phyloP scores from a whole-genome alignment of 2,797 vertebrate genomes.

The Lagorchestes hirsutus region DNA sequence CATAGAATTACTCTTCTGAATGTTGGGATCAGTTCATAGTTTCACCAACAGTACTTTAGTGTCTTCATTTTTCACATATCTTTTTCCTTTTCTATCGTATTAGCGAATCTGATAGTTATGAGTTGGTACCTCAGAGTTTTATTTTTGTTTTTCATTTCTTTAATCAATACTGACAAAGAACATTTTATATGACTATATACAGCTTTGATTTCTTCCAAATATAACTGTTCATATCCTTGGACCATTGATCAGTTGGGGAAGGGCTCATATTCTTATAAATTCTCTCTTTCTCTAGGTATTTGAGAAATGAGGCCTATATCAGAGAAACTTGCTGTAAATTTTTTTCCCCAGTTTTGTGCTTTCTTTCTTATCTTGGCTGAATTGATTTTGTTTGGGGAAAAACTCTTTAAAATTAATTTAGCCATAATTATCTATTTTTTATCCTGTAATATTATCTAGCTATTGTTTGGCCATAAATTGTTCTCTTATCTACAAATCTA shows the following conservation, averaged over 20 bases:
- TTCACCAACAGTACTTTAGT: background rate
- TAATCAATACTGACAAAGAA: background rate
- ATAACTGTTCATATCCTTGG: background rate
- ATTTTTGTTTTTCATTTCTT: background rate
- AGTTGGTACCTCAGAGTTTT: background rate
- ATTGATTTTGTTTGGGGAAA: background rate
- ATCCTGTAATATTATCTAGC: background rate
- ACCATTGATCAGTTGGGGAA: background rate
- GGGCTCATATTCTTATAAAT: background rate
- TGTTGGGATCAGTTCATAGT: background rate
- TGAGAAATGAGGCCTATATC: background rate
- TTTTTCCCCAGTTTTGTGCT: background rate
- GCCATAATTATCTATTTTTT: background rate
- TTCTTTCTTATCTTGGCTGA: background rate
- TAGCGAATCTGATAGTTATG: background rate
- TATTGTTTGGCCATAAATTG: background rate
- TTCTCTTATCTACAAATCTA: background rate
- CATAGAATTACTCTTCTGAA: background rate
- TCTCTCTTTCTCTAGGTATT: background rate
- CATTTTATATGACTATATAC: background rate
- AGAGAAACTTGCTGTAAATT: background rate
- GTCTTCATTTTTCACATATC: background rate
- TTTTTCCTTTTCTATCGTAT: background rate
- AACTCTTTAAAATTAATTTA: background rate
- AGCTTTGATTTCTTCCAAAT: background rate